Evolutionary conservation across 2,888 invertebrate genomes (phyloP).

Genomic region (Synergus laeviventris): DNA sequence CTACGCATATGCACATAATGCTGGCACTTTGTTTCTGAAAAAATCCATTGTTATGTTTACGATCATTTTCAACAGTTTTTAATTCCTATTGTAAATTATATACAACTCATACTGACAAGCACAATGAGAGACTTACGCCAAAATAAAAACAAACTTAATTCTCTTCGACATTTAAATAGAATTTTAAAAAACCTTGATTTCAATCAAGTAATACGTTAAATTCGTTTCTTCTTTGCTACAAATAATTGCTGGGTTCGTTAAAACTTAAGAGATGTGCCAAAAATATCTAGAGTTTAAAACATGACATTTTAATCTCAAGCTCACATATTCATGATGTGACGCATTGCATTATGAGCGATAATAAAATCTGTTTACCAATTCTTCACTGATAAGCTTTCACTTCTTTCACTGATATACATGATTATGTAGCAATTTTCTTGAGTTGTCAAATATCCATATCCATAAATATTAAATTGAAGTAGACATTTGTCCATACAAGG

Average conservation of each 20-base stretch:
- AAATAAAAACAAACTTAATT: not conserved
- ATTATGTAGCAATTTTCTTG: not conserved
- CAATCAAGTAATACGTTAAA: not conserved
- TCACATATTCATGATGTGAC: not conserved
- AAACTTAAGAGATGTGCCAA: not conserved
- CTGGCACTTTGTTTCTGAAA: not conserved
- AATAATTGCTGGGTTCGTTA: not conserved
- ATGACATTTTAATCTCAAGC: not conserved
- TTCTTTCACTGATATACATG: not conserved
- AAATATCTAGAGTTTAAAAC: not conserved
- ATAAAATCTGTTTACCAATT: not conserved
- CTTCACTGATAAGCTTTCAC: not conserved
- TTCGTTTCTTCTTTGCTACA: not conserved
- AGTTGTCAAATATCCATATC: constrained; percentile 4
- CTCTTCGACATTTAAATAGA: not conserved
- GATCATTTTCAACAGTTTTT: not conserved
- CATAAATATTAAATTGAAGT: not conserved
- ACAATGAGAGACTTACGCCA: not conserved
- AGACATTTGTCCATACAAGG: constrained; percentile 1
- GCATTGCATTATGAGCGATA: not conserved
- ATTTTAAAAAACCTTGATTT: not conserved
- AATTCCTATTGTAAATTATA: not conserved
- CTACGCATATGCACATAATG: not conserved
- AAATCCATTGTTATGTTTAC: not conserved
- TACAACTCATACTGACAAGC: not conserved